Conservation (phyloP, 2,113 vertebrate species). For the Ariopsis seemanni region DNA sequence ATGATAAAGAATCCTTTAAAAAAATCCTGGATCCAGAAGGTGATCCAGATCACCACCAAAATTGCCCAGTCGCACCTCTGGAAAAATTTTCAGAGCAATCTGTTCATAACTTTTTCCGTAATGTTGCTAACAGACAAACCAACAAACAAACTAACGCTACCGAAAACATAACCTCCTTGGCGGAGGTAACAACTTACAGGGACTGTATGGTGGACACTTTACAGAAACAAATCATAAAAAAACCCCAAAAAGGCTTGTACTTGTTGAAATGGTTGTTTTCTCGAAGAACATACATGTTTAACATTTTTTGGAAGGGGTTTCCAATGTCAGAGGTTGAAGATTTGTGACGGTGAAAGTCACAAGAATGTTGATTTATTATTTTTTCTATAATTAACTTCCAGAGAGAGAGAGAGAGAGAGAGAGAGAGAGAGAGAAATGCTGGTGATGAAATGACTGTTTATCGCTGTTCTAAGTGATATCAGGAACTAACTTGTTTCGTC, state of each 20-base stretch:
- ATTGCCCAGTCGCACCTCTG: too few species aligned
- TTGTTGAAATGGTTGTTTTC: neutral
- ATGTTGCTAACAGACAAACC: too few species aligned
- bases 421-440: too few species aligned
- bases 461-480: neutral
- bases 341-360: neutral
- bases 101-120: too few species aligned
- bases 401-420: too few species aligned
- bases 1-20: too few species aligned
- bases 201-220: neutral
- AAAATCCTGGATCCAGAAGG: too few species aligned
- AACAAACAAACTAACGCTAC: too few species aligned
- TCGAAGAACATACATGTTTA: neutral
- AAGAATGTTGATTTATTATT: neutral
- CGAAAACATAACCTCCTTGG: too few species aligned
- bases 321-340: neutral
- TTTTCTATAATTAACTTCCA: neutral
- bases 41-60: too few species aligned
- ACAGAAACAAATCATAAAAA: neutral
- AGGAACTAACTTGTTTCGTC: neutral
- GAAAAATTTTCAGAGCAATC: too few species aligned
- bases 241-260: neutral
- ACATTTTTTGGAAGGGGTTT: neutral
- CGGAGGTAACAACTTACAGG: neutral
- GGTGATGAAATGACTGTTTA: neutral